Conservation (phyloP, 2,888 invertebrate genomes). For the Lathronympha strigana region DNA sequence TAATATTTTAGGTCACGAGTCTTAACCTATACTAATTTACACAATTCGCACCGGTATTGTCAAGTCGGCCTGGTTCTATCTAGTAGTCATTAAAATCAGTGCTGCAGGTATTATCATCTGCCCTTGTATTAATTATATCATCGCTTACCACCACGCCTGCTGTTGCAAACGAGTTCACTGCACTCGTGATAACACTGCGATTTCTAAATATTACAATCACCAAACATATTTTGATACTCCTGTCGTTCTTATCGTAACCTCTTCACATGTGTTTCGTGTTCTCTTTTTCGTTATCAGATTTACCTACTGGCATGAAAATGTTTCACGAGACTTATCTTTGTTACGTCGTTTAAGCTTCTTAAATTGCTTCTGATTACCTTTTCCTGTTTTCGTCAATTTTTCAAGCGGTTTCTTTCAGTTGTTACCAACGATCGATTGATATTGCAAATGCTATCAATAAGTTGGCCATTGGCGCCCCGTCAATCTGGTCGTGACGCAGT, state of each 20-base stretch:
- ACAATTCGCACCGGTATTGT: conserved; percentile 33
- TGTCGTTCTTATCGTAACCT: conserved; percentile 52
- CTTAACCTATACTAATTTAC: conserved; percentile 29
- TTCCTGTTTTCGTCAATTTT: conserved; percentile 50
- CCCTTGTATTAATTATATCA: conserved; percentile 71
- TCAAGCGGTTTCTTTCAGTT: conserved; percentile 47
- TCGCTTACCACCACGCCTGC: conserved; percentile 61
- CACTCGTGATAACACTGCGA: conserved; percentile 54
- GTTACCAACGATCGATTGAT: conserved; percentile 57
- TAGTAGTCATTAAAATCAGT: conserved; percentile 58
- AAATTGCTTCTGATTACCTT: conserved; percentile 52
- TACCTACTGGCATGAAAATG: conserved; percentile 68
- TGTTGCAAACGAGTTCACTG: conserved; percentile 65
- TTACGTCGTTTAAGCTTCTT: conserved; percentile 49
- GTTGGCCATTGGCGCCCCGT: conserved; percentile 61
- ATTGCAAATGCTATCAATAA: conserved; percentile 52
- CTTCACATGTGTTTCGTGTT: conserved; percentile 60
- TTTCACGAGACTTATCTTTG: conserved; percentile 54
- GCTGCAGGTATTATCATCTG: conserved; percentile 60
- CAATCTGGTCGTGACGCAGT: conserved; percentile 59
- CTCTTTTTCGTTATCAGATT: conserved; percentile 66
- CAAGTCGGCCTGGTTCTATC: conserved; percentile 45
- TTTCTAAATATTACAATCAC: conserved; percentile 39
- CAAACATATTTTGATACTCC: conserved; percentile 44
- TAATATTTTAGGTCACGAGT: conserved; percentile 20